Percentiles rank a stretch among this genome's conserved stretches.
These are phyloP conservation scores for Pachyseris speciosa DNA, from an alignment of 64 coral and sea anemone species.

Conservation along the genomic window DNA sequence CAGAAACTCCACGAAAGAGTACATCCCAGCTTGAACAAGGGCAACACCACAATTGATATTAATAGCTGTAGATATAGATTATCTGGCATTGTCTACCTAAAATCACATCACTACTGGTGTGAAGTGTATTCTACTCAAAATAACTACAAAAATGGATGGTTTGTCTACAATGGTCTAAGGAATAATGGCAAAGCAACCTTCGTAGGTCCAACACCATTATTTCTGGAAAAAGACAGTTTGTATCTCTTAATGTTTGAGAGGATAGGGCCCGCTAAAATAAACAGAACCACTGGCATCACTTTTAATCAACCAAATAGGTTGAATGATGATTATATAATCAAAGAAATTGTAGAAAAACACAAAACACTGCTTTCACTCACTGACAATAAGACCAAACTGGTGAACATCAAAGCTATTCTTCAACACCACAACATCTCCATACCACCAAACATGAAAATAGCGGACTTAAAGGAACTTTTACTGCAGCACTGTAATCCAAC, in stretches of 20 bases:
- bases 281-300: not conserved
- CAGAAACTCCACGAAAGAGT: not conserved
- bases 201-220: slow-evolving; percentile 39
- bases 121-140: slow-evolving; percentile 26
- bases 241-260: slow-evolving; percentile 6
- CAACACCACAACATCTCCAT: slow-evolving; percentile 10
- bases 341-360: not conserved
- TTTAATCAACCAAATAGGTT: not conserved
- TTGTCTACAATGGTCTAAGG: slow-evolving; percentile 41
- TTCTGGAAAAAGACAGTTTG: slow-evolving; percentile 18
- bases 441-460: slow-evolving; percentile 8
- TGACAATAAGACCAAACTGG: slow-evolving; percentile 8
- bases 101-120: slow-evolving; percentile 56
- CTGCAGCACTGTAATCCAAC: slow-evolving; percentile 50
- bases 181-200: slow-evolving; percentile 53
- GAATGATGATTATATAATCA: not conserved
- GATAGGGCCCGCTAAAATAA: not conserved
- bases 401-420: slow-evolving; percentile 12
- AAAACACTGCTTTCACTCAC: not conserved
- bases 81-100: slow-evolving; percentile 53
- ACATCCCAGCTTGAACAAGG: not conserved
- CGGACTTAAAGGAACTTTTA: not conserved
- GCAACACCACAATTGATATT: not conserved
- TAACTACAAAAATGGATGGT: slow-evolving; percentile 43
- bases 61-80: slow-evolving; percentile 25